A percentile compares a stretch with the other conserved stretches of the same genome.
These are phyloP conservation scores for Mesochorus sp. DNA, from an alignment of 2,888 invertebrate species.

Conservation along the genomic window DNA sequence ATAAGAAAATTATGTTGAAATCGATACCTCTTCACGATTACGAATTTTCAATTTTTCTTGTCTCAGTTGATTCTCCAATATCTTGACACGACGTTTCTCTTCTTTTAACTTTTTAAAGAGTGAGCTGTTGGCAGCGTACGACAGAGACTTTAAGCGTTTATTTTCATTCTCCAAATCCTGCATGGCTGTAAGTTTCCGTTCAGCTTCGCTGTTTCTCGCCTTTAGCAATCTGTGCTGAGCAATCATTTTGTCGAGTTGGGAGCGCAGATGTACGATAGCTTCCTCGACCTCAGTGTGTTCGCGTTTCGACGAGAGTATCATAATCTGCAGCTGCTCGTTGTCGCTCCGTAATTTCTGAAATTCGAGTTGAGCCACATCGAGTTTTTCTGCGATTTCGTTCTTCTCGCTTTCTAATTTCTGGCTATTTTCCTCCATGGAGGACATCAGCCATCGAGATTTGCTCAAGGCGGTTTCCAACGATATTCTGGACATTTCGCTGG, in stretches of 20 bases:
- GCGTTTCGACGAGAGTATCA: constrained; percentile 67
- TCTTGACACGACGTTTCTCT: constrained; percentile 66
- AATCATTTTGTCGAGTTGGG: constrained; percentile 74
- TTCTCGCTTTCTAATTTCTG: constrained; percentile 68
- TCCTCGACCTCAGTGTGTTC: constrained; percentile 74
- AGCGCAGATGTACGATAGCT: constrained; percentile 70
- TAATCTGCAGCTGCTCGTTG: constrained; percentile 67
- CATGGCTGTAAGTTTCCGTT: constrained; percentile 69
- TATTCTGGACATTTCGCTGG: constrained; percentile 66
- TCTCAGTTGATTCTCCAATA: constrained; percentile 68
- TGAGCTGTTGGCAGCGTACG: constrained; percentile 69
- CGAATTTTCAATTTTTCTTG: constrained; percentile 59
- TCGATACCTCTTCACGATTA: constrained; percentile 66
- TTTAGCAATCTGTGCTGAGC: constrained; percentile 72
- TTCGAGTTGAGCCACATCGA: constrained; percentile 62
- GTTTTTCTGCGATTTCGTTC: constrained; percentile 63
- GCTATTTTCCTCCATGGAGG: constrained; percentile 67
- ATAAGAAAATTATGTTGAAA: too few species aligned
- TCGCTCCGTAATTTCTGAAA: constrained; percentile 68
- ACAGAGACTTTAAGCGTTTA: constrained; percentile 68
- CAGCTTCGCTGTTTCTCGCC: constrained; percentile 69
- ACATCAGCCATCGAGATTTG: constrained; percentile 68
- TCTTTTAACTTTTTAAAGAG: constrained; percentile 70
- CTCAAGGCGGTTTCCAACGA: constrained; percentile 66
- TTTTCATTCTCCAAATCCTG: constrained; percentile 70